These are phyloP conservation scores for Phaenicophaeus curvirostris DNA, from an alignment of 2,797 vertebrate species.

Conservation along the genomic window DNA sequence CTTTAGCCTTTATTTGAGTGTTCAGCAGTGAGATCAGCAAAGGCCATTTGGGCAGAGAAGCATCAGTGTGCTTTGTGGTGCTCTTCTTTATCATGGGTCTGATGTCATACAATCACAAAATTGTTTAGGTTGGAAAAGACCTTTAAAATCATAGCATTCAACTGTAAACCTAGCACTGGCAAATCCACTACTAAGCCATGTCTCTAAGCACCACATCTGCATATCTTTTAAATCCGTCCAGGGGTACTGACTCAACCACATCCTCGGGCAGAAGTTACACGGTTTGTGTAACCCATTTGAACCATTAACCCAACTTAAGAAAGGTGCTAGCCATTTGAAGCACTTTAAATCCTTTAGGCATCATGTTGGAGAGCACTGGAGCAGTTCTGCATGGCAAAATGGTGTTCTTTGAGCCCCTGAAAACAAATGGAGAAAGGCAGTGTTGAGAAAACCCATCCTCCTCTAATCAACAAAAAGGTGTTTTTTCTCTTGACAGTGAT, in stretches of 20 bases:
- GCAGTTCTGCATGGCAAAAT: not conserved
- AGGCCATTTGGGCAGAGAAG: not conserved
- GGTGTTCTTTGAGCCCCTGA: not conserved
- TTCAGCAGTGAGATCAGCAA: not conserved
- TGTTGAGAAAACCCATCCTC: not conserved
- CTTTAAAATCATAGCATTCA: too few relatives aligned
- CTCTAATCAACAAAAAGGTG: not conserved
- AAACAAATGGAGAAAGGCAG: not conserved
- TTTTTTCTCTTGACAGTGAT: not conserved
- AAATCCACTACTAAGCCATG: too few relatives aligned
- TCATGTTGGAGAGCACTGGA: fast-evolving
- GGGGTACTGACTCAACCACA: too few relatives aligned
- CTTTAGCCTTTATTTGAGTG: not conserved
- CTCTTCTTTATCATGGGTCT: not conserved
- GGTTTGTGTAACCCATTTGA: not conserved
- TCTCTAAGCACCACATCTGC: too few relatives aligned
- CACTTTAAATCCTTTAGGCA: not conserved
- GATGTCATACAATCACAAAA: too few relatives aligned
- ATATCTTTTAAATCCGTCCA: too few relatives aligned
- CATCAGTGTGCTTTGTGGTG: not conserved
- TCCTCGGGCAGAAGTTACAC: too few relatives aligned
- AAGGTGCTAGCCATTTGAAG: not conserved
- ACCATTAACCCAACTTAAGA: not conserved
- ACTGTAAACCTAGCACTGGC: too few relatives aligned
- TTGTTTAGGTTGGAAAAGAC: too few relatives aligned